Percentiles rank a stretch among this genome's conserved stretches.
phyloP scores from a whole-genome alignment of 1,140 invertebrate species.

The Dinothrombium tinctorium region DNA sequence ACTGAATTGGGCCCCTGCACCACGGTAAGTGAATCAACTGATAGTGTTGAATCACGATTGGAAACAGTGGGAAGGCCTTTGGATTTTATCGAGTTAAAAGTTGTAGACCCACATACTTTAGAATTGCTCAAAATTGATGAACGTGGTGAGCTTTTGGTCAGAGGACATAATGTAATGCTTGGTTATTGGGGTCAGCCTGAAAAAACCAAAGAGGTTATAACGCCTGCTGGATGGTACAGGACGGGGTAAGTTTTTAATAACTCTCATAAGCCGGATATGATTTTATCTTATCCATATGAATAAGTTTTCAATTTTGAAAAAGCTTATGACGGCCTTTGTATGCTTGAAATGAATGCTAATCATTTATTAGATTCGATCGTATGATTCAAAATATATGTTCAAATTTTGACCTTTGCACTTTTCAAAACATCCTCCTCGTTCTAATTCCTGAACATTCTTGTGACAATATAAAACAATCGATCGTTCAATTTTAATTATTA shows the following conservation, averaged over 20 bases:
- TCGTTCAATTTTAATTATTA: no score
- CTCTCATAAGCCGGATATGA: neutral
- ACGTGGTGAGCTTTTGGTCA: conserved; percentile 50
- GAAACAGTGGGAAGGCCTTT: conserved; percentile 48
- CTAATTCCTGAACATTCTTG: no score
- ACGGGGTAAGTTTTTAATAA: neutral
- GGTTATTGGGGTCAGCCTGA: conserved; percentile 58
- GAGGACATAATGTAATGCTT: conserved; percentile 37
- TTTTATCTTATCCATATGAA: no score
- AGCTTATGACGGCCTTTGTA: no score
- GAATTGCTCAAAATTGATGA: conserved; percentile 42
- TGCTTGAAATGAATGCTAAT: no score
- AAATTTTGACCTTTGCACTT: no score
- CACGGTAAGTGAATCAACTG: neutral
- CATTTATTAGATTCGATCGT: no score
- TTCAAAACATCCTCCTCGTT: no score
- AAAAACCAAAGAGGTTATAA: conserved; percentile 47
- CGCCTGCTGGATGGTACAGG: conserved; percentile 19
- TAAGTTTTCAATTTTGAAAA: no score
- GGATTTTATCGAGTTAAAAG: conserved; percentile 50
- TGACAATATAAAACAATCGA: no score
- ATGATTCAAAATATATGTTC: no score
- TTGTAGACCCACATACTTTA: conserved; percentile 40
- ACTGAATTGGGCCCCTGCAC: conserved; percentile 8
- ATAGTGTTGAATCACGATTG: conserved; percentile 14